These are phyloP conservation scores for Zootermopsis nevadensis DNA, from an alignment of 2,888 invertebrate genomes.

Conservation along the genomic window DNA sequence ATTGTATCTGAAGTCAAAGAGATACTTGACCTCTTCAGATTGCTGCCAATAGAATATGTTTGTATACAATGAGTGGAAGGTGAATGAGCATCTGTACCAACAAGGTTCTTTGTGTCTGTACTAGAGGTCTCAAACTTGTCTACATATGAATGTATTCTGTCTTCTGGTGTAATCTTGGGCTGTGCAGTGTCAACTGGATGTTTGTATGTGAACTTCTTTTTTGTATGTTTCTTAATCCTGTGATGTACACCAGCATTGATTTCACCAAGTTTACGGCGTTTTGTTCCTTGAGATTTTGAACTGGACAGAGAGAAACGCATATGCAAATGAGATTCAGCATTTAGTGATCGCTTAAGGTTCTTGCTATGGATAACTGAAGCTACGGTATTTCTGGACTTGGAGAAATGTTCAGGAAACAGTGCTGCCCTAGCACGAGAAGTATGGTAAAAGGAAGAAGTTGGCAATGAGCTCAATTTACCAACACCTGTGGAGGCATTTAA, in stretches of 20 bases:
- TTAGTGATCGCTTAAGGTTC: slow-evolving; percentile 51
- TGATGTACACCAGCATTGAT: slow-evolving; percentile 77
- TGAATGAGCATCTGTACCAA: neutral
- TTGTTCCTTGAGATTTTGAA: slow-evolving; percentile 60
- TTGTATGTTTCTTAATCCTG: slow-evolving; percentile 72
- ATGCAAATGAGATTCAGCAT: slow-evolving; percentile 54
- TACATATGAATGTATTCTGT: slow-evolving; percentile 38
- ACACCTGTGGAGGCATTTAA: neutral
- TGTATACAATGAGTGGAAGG: neutral
- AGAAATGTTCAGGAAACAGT: slow-evolving; percentile 14
- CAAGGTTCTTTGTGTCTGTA: neutral
- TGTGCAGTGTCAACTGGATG: slow-evolving; percentile 56
- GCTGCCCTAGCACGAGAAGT: slow-evolving; percentile 27
- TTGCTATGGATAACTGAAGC: neutral
- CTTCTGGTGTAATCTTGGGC: slow-evolving; percentile 57
- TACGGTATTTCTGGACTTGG: neutral
- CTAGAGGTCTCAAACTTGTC: neutral
- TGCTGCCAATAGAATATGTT: neutral
- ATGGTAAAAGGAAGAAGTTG: neutral
- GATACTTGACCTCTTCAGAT: neutral
- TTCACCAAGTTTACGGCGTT: slow-evolving; percentile 65
- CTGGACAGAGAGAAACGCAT: neutral
- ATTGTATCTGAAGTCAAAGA: neutral
- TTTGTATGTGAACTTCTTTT: slow-evolving; percentile 57
- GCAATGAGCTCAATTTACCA: neutral